Evolutionary conservation across 2,888 invertebrate genomes (phyloP), one percentile per base, ranked within the genome.

Genomic region (Ormyrus pomaceus): DNA sequence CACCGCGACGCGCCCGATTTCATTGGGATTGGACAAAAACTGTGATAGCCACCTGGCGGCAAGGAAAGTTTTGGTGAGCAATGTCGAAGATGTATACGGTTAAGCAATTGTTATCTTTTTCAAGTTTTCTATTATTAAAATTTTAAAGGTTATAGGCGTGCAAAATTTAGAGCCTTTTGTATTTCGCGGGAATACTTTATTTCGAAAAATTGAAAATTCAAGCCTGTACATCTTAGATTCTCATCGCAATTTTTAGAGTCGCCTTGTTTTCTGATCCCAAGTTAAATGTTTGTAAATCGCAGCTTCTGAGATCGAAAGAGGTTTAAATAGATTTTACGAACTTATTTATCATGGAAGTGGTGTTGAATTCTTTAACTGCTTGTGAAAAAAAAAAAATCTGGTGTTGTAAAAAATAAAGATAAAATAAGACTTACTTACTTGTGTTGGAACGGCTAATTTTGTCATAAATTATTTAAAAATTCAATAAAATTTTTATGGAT

Each of bases 31-130:
- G 70, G 70, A 75, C 65, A 55, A 65, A 70, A 58, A 79, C 79
- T 79, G 79, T 79, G 79, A 79, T 76, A 80, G 75, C 79, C 69
- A 71, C 59, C 61, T 61, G 62, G 46, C 56, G 78, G 75, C 66
- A 66, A 66, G 19, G 65, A 9, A 46, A 53, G 50, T 11, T 5
- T 55, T 5, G 5, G 19, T 55, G 48, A 72, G n/a, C 50, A 19
- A 46, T 45, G 68, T 50, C 48, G 6, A 9, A 34, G 6, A 51
- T 51, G 58, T 65, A 9, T 45, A 50, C 11, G 19, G 50, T 73
- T 34, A 66, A 50, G 8, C 34, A 19, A 11, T 51, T 56, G 5
- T 34, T 34, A 19, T 5, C 6, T 50, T 50, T 34, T 34, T 19
- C n/a, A 48, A 4, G 11, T n/a, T 10, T 64, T 19, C 55, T 34